phyloP scores from a whole-genome alignment of 2,113 vertebrate species.

The Platycercus adscitus region DNA sequence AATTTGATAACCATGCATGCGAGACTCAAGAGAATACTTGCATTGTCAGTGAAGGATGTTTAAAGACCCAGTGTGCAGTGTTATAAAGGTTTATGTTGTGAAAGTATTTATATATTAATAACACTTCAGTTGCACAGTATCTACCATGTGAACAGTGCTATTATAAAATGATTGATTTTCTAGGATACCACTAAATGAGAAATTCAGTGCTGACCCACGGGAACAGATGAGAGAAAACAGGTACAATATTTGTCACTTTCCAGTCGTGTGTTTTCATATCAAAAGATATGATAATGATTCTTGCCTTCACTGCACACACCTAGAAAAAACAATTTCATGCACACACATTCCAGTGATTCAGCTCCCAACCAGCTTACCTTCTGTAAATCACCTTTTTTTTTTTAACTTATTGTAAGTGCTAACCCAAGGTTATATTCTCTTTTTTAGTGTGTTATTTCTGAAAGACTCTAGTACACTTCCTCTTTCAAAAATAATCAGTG shows the following conservation, averaged over 20 bases:
- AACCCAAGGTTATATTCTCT: not conserved
- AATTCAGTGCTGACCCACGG: not conserved
- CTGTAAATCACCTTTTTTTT: not conserved
- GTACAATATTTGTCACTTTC: not conserved
- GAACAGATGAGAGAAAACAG: not conserved
- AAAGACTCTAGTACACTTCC: not conserved
- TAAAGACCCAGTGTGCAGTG: not conserved
- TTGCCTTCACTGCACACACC: not conserved
- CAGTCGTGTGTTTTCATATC: not conserved
- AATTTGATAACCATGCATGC: not conserved
- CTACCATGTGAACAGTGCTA: not conserved
- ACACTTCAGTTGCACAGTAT: not conserved
- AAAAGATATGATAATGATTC: not conserved
- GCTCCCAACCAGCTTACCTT: not conserved
- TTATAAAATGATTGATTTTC: constrained; percentile 33
- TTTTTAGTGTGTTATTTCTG: not conserved
- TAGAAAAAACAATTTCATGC: not conserved
- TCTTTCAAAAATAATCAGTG: not conserved
- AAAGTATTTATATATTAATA: constrained; percentile 39
- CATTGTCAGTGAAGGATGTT: not conserved
- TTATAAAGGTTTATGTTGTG: not conserved
- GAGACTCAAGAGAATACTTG: not conserved
- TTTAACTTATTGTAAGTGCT: not conserved
- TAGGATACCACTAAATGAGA: not conserved
- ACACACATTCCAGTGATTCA: not conserved